Conservation (phyloP, 2,888 invertebrate species). For the Aphidius colemani region DNA sequence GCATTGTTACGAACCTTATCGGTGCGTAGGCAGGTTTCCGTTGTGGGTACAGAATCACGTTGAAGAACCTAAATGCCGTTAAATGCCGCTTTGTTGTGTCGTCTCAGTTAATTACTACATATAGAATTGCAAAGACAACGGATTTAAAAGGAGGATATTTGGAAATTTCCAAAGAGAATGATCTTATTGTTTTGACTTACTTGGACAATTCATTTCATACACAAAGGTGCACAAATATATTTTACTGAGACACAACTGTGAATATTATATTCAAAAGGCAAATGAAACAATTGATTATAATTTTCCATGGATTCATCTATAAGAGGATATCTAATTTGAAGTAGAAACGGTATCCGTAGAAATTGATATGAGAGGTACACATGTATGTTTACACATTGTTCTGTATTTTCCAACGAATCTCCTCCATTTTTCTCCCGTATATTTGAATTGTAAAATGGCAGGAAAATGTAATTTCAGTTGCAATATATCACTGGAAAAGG, state of each 20-base stretch:
- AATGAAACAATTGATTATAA: no score
- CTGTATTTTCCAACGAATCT: conserved; percentile 14
- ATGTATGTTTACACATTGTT: background rate
- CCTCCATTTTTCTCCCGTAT: conserved; percentile 25
- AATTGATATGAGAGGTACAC: no score
- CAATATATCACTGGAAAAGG: conserved; percentile 43
- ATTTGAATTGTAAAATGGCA: conserved; percentile 30
- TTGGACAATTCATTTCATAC: conserved; percentile 17
- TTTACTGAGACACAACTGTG: conserved; percentile 18
- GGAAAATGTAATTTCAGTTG: conserved; percentile 48
- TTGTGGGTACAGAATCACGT: conserved; percentile 31
- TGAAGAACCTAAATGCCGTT: conserved; percentile 44
- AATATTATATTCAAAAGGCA: no score
- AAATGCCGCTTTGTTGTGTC: conserved; percentile 53
- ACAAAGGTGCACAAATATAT: conserved; percentile 31
- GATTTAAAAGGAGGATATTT: conserved; percentile 12
- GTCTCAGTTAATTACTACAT: conserved; percentile 53
- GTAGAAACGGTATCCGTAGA: no score
- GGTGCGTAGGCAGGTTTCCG: conserved; percentile 40
- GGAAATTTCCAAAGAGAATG: conserved; percentile 13
- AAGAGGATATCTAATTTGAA: background rate
- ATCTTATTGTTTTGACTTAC: conserved; percentile 28
- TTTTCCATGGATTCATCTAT: background rate
- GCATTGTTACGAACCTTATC: conserved; percentile 53
- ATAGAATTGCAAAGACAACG: conserved; percentile 29